These are phyloP conservation scores for Deladenus siricidicola DNA, from an alignment of 2,888 invertebrate genomes.

Conservation along the genomic window DNA sequence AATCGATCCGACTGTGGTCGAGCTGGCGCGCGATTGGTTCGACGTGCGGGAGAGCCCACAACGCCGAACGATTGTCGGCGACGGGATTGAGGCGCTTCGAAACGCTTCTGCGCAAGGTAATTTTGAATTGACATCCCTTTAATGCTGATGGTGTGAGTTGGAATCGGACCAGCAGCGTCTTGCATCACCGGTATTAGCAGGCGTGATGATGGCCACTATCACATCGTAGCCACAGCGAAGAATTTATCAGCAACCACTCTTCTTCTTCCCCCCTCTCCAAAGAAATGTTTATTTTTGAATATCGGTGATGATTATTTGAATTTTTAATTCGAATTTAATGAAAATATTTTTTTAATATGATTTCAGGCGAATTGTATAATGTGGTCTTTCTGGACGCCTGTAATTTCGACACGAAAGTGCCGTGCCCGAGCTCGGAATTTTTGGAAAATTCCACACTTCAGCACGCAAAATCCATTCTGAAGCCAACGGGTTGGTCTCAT, in stretches of 20 bases:
- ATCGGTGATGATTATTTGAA: no score
- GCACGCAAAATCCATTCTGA: slow-evolving; percentile 16
- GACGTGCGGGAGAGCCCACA: slow-evolving; percentile 30
- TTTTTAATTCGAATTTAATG: no score
- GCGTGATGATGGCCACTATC: no score
- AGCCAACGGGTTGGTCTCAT: slow-evolving; percentile 22
- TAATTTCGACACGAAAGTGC: slow-evolving; percentile 27
- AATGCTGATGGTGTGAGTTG: no score
- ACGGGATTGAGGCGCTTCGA: slow-evolving; percentile 37
- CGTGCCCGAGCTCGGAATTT: slow-evolving; percentile 40
- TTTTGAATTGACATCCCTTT: background rate
- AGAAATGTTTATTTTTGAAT: no score
- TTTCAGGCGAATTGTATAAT: slow-evolving; percentile 32
- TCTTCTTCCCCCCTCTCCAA: no score
- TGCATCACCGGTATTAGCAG: background rate
- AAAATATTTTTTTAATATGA: background rate
- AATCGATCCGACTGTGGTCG: slow-evolving; percentile 34
- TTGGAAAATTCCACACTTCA: slow-evolving; percentile 16
- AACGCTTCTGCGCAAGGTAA: slow-evolving; percentile 27
- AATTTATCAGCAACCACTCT: no score
- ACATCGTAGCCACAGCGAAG: no score
- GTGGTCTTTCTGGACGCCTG: slow-evolving; percentile 46
- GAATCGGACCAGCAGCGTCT: background rate
- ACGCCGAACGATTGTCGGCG: slow-evolving; percentile 30
- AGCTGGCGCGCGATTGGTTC: slow-evolving; percentile 44